A percentile compares a stretch with the other conserved stretches of the same genome.
These are phyloP conservation scores for Cacatua alba DNA, from an alignment of 2,113 vertebrate species.

Conservation along the genomic window DNA sequence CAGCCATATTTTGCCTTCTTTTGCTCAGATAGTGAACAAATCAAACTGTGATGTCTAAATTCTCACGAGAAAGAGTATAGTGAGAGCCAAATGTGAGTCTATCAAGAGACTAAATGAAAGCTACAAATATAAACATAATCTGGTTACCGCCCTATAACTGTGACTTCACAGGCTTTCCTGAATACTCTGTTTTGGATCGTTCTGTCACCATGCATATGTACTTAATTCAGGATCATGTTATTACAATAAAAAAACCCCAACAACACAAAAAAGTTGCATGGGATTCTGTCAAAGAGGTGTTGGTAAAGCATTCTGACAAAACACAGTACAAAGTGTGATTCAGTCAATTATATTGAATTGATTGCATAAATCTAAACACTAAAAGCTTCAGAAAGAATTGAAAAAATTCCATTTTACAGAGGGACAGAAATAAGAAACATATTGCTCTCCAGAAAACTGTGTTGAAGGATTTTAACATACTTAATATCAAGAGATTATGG, in stretches of 20 bases:
- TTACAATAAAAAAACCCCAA: not conserved
- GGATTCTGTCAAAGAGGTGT: constrained; percentile 26
- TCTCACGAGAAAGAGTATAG: constrained; percentile 44
- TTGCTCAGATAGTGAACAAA: constrained; percentile 33
- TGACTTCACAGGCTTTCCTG: constrained; percentile 52
- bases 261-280: constrained; percentile 1
- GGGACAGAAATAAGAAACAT: not conserved
- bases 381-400: constrained; percentile 7
- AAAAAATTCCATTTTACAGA: constrained; percentile 10
- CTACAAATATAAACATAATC: constrained; percentile 62
- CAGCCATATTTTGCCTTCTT: constrained; percentile 2
- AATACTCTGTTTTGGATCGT: constrained; percentile 1
- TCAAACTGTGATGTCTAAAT: constrained; percentile 33
- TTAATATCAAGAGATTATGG: not conserved
- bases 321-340: not conserved
- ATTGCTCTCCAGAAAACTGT: not conserved
- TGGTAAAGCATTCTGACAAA: constrained; percentile 52
- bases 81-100: constrained; percentile 13
- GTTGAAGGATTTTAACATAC: constrained; percentile 25
- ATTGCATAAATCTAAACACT: constrained; percentile 44
- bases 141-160: constrained; percentile 50
- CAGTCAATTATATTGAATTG: not conserved
- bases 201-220: constrained; percentile 46
- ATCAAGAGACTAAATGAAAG: constrained; percentile 8
- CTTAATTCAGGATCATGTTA: constrained; percentile 38